Percentiles rank a stretch among this genome's conserved stretches.
Conservation (phyloP, 2,113 vertebrate species). For the Rafetus swinhoei region DNA sequence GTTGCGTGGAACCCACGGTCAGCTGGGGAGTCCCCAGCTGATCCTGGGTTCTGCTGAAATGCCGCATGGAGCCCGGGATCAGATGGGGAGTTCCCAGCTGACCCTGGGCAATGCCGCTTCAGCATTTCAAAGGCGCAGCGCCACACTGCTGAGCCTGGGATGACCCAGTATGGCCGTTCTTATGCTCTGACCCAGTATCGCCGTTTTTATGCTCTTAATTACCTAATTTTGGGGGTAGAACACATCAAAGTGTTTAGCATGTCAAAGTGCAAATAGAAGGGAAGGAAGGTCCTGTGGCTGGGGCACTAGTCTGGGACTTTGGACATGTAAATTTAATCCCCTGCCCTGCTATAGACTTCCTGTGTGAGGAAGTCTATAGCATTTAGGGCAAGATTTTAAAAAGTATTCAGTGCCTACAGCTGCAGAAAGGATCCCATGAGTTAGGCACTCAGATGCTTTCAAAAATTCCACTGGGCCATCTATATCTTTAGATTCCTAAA, state of each 20-base stretch:
- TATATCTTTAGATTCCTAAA: not conserved
- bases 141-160: too few relatives aligned
- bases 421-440: not conserved
- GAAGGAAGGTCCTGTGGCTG: not conserved
- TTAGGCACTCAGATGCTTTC: not conserved
- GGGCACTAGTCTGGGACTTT: not conserved
- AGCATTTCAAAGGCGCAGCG: too few relatives aligned
- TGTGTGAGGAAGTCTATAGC: not conserved
- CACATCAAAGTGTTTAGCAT: not conserved
- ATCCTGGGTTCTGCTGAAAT: too few relatives aligned
- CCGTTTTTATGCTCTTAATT: not conserved
- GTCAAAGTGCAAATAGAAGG: not conserved
- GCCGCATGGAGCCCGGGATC: too few relatives aligned
- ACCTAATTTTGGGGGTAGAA: not conserved
- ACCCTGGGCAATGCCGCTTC: too few relatives aligned
- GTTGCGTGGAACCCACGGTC: too few relatives aligned
- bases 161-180: too few relatives aligned
- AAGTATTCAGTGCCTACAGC: not conserved
- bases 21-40: too few relatives aligned
- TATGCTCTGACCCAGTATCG: too few relatives aligned
- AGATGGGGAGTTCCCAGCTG: too few relatives aligned
- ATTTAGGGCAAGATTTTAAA: not conserved
- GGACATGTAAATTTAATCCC: not conserved
- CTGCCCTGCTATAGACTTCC: not conserved
- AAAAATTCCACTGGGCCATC: not conserved